Evolutionary conservation across 2,888 invertebrate genomes (phyloP), one percentile per base, ranked within the genome.

Genomic region (Cyaniris semiargus): DNA sequence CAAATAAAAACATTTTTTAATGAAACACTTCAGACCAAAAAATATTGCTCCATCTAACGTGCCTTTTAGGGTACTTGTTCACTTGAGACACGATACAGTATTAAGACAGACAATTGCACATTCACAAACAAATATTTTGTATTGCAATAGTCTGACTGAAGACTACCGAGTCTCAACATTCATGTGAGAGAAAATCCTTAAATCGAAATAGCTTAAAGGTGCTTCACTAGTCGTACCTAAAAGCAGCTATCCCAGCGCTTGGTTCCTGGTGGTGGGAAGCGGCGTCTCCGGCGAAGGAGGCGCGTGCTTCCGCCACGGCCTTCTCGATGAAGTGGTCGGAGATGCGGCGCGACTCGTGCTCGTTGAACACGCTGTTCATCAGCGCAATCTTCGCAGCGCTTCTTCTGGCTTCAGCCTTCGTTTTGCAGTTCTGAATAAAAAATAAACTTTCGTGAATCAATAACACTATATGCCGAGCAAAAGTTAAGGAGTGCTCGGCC

Each of bases 281-380:
- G 85, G 95, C 94, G 80, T 95, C 95, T 7, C 96, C 96, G 76
- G 97, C 97, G 87, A 97, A 97, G 70, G 98, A 97, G 53, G 97
- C 96, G 75, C 97, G 95, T n/a, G 98, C 98, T 89, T 98, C 98
- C 23, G 96, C 95, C 56, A 98, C 97, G 56, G 98, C 98, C 90
- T 98, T 98, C 88, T 98, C 97, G 77, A 98, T 98, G 88, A 98
- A 98, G 86, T 98, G 98, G 86, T 98, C 98, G 6, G 98, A 97
- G 84, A 98, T 98, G 83, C 97, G 96, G 78, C 98, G 94, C 1
- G 98, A 98, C 70, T 98, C 98, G 90, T 98, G 98, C 86, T 98
- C 98, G 88, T 98, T 98, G 91, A 98, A 98, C 76, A 98, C 98
- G 13, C 98, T 98, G 93, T 98, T 98, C 98, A 98, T 98, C 23